phyloP scores from a whole-genome alignment of 2,888 invertebrate species.

The Caenorhabditis panamensis region DNA sequence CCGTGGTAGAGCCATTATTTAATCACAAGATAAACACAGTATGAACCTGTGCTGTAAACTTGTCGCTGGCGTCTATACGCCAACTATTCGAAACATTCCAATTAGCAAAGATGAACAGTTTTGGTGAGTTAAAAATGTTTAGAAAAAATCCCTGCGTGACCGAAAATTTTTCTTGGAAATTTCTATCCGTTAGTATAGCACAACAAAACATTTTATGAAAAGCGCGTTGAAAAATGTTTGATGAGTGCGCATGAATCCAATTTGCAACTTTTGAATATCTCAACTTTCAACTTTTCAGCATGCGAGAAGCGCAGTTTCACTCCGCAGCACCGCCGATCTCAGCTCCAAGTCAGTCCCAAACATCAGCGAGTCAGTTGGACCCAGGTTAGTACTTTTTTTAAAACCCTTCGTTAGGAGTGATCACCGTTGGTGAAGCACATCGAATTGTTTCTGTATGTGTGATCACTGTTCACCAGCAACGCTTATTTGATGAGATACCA shows the following conservation, averaged over 20 bases:
- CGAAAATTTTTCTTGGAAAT: background rate
- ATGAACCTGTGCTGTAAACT: slow-evolving; percentile 63
- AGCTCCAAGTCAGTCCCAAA: slow-evolving; percentile 64
- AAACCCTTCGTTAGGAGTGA: background rate
- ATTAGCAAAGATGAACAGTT: slow-evolving; percentile 76
- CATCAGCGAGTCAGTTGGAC: slow-evolving; percentile 71
- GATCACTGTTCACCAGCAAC: no score
- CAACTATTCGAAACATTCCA: slow-evolving; percentile 67
- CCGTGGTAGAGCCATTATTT: slow-evolving; percentile 43
- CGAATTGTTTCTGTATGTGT: no score
- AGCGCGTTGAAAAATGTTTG: slow-evolving; percentile 3
- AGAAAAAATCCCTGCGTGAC: background rate
- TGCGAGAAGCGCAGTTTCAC: slow-evolving; percentile 77
- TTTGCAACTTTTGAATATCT: background rate
- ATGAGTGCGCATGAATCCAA: slow-evolving; percentile 5
- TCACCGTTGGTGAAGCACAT: no score
- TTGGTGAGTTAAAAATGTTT: slow-evolving; percentile 64
- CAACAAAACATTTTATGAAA: background rate
- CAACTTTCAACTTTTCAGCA: slow-evolving; percentile 64
- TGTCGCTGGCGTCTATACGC: slow-evolving; percentile 58
- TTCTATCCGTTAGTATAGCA: background rate
- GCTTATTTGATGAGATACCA: slow-evolving; percentile 1
- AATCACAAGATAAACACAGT: slow-evolving; percentile 7
- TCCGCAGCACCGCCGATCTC: slow-evolving; percentile 67
- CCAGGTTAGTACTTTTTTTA: slow-evolving; percentile 63